A percentile compares a stretch with the other conserved stretches of the same genome.
Evolutionary conservation across 23 tunicate genomes (phyloP).

Genomic region (Diplosoma virens): DNA sequence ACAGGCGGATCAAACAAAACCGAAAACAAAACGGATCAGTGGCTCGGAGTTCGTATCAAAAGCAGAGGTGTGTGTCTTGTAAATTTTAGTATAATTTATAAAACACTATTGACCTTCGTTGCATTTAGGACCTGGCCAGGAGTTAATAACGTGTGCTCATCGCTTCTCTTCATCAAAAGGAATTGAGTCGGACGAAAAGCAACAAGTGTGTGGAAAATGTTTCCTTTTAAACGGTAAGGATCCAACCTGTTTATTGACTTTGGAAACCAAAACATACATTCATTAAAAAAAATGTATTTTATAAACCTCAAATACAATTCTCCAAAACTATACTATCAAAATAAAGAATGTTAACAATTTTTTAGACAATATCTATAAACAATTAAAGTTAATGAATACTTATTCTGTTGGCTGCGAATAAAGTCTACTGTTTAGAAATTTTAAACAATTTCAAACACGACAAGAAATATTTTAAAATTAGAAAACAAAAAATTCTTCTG

Average conservation of each 20-base stretch:
- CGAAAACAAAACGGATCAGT: slow-evolving; percentile 67
- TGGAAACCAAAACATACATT: no score
- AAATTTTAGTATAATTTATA: neutral
- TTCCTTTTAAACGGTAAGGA: slow-evolving; percentile 71
- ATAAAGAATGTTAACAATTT: no score
- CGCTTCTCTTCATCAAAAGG: slow-evolving; percentile 21
- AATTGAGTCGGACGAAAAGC: slow-evolving; percentile 28
- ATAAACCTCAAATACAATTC: no score
- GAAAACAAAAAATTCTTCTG: no score
- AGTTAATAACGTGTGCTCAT: slow-evolving; percentile 79
- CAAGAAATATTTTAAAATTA: no score
- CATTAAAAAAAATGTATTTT: no score
- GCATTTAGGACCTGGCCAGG: slow-evolving; percentile 57
- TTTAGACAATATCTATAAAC: no score
- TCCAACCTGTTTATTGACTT: neutral
- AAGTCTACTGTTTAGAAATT: no score
- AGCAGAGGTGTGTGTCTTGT: slow-evolving; percentile 79
- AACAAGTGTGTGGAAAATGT: slow-evolving; percentile 85
- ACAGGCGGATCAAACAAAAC: slow-evolving; percentile 30
- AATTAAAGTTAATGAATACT: no score
- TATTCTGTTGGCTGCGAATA: no score
- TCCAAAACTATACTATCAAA: no score
- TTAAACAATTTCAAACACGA: no score
- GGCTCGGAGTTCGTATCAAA: slow-evolving; percentile 82
- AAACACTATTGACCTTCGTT: neutral